These are phyloP conservation scores for Apodemus speciosus DNA, from an alignment of 2,113 vertebrate species.

Conservation along the genomic window DNA sequence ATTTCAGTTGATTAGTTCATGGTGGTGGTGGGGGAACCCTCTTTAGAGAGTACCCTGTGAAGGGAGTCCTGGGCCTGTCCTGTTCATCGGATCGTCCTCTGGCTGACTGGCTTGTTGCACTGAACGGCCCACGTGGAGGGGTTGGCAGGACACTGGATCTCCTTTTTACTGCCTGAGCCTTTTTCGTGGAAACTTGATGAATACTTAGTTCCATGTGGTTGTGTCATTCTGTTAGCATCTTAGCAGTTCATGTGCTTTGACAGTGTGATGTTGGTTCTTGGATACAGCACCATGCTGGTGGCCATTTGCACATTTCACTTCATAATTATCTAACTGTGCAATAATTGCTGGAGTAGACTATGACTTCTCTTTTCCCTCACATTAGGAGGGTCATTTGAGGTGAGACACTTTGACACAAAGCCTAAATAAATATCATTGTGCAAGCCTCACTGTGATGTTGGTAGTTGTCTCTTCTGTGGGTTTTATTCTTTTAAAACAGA, in stretches of 20 bases:
- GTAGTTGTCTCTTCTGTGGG: neutral
- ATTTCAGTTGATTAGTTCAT: conserved; percentile 44
- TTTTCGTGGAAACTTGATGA: conserved; percentile 55
- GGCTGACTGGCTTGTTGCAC: too few relatives aligned
- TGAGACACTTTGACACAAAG: conserved; percentile 32
- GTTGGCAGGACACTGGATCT: conserved; percentile 26
- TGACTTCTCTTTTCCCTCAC: neutral
- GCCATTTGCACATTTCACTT: conserved; percentile 64
- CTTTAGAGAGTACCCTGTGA: conserved; percentile 21
- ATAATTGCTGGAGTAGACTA: conserved; percentile 45
- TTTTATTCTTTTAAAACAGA: conserved; percentile 60
- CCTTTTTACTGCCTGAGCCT: neutral
- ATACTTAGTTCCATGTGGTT: conserved; percentile 50
- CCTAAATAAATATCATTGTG: neutral
- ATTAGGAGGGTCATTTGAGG: conserved; percentile 54
- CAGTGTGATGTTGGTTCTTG: conserved; percentile 52
- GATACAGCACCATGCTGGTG: conserved; percentile 55
- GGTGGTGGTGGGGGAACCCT: neutral
- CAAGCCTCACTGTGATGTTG: neutral
- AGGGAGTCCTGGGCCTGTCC: neutral
- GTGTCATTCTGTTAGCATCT: conserved; percentile 47
- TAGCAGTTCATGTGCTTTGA: conserved; percentile 63
- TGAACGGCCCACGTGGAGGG: neutral
- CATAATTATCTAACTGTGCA: conserved; percentile 40
- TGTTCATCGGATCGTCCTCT: neutral